phyloP scores from a whole-genome alignment of 1,140 invertebrate species.

The Brachionus asplanchnoidis region DNA sequence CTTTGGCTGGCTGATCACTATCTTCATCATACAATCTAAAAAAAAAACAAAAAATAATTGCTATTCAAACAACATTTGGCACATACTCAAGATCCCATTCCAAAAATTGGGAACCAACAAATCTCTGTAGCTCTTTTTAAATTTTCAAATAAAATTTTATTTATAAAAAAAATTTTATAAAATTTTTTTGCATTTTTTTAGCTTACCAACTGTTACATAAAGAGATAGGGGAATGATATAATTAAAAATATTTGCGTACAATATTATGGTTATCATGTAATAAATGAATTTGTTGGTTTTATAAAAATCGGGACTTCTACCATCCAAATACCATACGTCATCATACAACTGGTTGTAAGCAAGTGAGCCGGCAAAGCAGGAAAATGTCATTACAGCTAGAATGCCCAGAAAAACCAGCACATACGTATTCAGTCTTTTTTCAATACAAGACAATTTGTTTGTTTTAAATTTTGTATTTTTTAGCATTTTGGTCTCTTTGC shows the following conservation, averaged over 20 bases:
- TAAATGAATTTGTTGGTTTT: constrained; percentile 15
- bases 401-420: constrained; percentile 34
- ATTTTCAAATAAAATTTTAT: not conserved
- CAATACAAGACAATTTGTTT: constrained; percentile 36
- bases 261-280: not conserved
- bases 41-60: not conserved
- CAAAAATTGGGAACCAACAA: constrained; percentile 39
- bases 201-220: constrained; percentile 35
- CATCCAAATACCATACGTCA: constrained; percentile 21
- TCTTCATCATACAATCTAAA: constrained; percentile 78
- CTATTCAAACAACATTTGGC: not conserved
- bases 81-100: constrained; percentile 36
- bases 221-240: constrained; percentile 32
- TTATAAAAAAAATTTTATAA: not conserved
- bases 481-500: constrained; percentile 75
- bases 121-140: constrained; percentile 17
- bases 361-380: constrained; percentile 21
- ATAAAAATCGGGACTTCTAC: not conserved
- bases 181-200: not conserved
- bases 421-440: constrained; percentile 43
- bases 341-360: constrained; percentile 9
- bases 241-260: constrained; percentile 27
- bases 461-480: constrained; percentile 63
- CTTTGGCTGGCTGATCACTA: constrained; percentile 86
- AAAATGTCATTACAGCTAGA: constrained; percentile 13